Base-by-base conservation (phyloP, 2,113 vertebrate species). In the Dipodomys stephensi region DNA sequence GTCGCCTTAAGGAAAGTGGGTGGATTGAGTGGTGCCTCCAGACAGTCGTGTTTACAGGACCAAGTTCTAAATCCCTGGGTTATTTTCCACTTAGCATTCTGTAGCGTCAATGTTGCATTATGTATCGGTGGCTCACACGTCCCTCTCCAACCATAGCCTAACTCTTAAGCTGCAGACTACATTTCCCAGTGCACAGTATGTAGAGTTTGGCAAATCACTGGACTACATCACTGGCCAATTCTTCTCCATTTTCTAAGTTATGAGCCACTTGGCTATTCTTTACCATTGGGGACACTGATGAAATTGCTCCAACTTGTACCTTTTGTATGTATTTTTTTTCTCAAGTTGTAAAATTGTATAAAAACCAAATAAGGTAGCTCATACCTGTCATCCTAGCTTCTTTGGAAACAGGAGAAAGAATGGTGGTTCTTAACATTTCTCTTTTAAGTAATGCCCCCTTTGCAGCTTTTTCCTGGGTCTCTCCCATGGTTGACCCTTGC, bases 71-170 rank as follows among this genome's bases (percentile, higher is more conserved):
- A 78, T 23, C 22, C 67, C 53, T 88, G 19, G 35, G 46, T 89
- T 62, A 87, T 90, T 94, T 87, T 30, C 44, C 64, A 87, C 57
- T 25, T 84, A 74, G 68, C 64, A 65, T 82, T 87, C 81, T 81
- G 35, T 73, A 88, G 64, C 25, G n/a, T 88, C 35, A 44, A 77
- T 30, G 83, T 35, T 62, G 49, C 65, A 39, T 86, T 73, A 77
- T 73, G 49, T 57, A 81, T 76, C 53, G 71, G 53, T 62, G 32
- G n/a, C n/a, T n/a, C n/a, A n/a, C 23, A 80, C 11, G n/a, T 87
- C 30, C 46, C 5, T 49, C 20, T 62, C 60, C 25, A 32, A 12
- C 19, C 57, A 80, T 62, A 72, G 82, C 68, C 16, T 83, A 13
- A 30, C n/a, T 91, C 71, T 74, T 81, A 87, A 84, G 49, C 6